phyloP scores from a whole-genome alignment of 2,113 vertebrate genomes.

The Athene noctua region DNA sequence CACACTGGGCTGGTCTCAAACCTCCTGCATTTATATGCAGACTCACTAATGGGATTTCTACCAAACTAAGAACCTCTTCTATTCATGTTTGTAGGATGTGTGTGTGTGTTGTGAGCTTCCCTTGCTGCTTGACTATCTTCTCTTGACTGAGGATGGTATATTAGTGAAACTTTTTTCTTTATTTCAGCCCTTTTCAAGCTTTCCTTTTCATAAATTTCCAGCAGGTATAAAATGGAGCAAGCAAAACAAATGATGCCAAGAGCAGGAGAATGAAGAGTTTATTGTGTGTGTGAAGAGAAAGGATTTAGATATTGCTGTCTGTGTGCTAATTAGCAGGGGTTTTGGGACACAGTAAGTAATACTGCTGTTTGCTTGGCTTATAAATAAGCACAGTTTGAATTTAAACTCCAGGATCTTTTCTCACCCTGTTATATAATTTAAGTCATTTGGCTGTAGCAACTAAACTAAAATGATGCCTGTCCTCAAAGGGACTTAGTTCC shows the following conservation, averaged over 20 bases:
- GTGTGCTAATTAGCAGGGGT: conserved; percentile 21
- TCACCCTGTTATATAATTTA: background rate
- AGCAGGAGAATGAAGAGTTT: background rate
- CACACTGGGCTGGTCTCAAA: background rate
- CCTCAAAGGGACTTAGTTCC: background rate
- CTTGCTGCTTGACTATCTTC: background rate
- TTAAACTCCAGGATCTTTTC: conserved; percentile 52
- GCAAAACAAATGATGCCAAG: conserved; percentile 19
- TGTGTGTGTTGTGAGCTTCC: fast-evolving
- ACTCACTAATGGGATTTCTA: background rate
- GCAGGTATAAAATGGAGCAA: conserved; percentile 1
- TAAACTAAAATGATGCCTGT: background rate
- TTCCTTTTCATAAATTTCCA: conserved; percentile 19
- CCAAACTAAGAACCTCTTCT: background rate
- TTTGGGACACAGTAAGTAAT: conserved; percentile 11
- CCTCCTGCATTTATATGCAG: background rate
- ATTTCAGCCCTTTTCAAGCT: conserved; percentile 15
- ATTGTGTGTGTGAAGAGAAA: background rate
- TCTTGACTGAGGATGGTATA: background rate
- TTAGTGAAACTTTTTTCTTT: background rate
- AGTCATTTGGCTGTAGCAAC: background rate
- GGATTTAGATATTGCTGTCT: background rate
- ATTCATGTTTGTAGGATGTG: background rate
- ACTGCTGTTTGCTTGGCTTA: conserved; percentile 42
- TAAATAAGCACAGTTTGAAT: conserved; percentile 41